Conservation (phyloP, 1,140 invertebrate species). For the Listronotus bonariensis region DNA sequence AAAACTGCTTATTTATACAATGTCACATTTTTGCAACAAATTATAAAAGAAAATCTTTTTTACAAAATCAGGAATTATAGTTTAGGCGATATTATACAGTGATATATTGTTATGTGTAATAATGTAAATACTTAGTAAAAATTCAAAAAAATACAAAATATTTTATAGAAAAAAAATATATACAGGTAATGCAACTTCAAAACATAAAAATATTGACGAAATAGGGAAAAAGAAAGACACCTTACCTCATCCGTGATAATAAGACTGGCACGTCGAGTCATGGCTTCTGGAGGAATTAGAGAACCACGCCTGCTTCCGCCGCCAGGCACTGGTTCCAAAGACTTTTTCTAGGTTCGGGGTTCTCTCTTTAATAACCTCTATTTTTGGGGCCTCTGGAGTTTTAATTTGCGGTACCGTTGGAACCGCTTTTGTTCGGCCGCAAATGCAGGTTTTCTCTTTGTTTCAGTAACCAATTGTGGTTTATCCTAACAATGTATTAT, state of each 20-base stretch:
- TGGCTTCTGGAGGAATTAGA: conserved; percentile 81
- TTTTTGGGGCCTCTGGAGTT: conserved; percentile 78
- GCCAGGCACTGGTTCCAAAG: conserved; percentile 76
- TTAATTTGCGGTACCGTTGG: conserved; percentile 75
- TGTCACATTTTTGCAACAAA: too few species aligned
- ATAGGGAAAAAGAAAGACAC: conserved; percentile 21
- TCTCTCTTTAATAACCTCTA: conserved; percentile 81
- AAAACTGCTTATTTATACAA: too few species aligned
- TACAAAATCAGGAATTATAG: too few species aligned
- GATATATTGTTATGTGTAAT: too few species aligned
- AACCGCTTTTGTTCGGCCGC: conserved; percentile 42
- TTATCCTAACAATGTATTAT: conserved; percentile 24
- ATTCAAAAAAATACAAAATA: background rate
- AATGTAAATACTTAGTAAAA: background rate
- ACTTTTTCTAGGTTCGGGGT: conserved; percentile 75
- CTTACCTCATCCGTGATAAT: conserved; percentile 93
- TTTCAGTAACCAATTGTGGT: conserved; percentile 33
- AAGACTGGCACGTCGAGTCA: conserved; percentile 81
- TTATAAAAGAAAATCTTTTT: too few species aligned
- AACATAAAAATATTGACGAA: conserved; percentile 1
- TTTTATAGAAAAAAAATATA: background rate
- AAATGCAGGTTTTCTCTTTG: conserved; percentile 37
- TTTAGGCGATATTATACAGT: too few species aligned
- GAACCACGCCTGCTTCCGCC: conserved; percentile 77
- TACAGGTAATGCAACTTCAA: conserved; percentile 5